Evolutionary conservation across 1,140 invertebrate genomes (phyloP).

Genomic region (Pseudomyrmex pallidus): DNA sequence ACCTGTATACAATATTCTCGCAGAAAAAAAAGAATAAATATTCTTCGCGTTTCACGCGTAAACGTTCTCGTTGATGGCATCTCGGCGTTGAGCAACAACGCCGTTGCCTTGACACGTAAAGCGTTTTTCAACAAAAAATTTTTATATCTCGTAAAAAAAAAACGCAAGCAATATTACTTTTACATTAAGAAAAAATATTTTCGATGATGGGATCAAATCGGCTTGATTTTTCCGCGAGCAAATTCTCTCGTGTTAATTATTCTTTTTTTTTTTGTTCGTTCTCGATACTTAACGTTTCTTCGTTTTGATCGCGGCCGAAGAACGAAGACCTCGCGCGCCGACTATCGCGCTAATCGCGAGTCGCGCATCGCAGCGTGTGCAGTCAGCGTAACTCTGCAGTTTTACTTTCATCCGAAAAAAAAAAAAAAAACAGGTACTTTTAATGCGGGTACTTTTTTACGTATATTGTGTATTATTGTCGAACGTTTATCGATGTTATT

Average conservation of each 20-base stretch:
- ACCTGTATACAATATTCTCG: not conserved
- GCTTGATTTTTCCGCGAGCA: not conserved
- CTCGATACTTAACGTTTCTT: conserved; percentile 18
- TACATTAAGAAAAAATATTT: not conserved
- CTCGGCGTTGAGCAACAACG: not conserved
- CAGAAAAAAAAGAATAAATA: not conserved
- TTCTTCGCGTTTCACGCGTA: not conserved
- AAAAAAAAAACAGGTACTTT: not conserved
- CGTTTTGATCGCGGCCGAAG: conserved; percentile 34
- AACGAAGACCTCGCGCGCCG: conserved; percentile 47
- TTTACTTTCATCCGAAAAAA: not conserved
- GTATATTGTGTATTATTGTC: not conserved
- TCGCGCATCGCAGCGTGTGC: conserved; percentile 27
- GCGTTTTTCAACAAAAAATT: not conserved
- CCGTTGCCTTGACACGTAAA: conserved; percentile 12
- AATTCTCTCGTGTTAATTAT: not conserved
- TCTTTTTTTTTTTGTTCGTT: conserved; percentile 3
- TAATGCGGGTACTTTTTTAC: not conserved
- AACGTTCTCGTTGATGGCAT: not conserved
- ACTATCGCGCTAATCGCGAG: conserved; percentile 36
- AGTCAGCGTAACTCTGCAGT: not conserved
- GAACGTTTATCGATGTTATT: not conserved
- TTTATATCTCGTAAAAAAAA: no score
- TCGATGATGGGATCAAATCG: not conserved
- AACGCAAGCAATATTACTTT: not conserved